Percentiles rank a stretch among this genome's conserved stretches.
Conservation (phyloP, 2,888 invertebrate species). For the Heliconius erato region DNA sequence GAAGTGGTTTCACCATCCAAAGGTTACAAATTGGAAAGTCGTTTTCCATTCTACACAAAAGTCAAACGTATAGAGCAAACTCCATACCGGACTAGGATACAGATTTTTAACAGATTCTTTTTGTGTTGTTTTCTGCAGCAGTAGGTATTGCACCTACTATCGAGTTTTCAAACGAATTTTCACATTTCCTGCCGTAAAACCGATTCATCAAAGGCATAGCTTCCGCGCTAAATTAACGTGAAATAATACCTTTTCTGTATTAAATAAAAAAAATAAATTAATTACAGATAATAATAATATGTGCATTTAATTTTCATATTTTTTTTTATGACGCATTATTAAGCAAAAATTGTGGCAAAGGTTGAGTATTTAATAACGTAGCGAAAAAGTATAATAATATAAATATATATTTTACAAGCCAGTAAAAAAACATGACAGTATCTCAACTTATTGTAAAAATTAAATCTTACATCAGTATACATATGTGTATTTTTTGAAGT, state of each 20-base stretch:
- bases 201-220: not conserved
- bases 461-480: too few species aligned
- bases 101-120: not conserved
- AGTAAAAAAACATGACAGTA: not conserved
- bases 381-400: not conserved
- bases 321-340: not conserved
- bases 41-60: not conserved
- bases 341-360: not conserved
- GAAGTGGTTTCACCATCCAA: not conserved
- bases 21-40: not conserved
- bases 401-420: not conserved
- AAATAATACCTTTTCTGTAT: too few species aligned
- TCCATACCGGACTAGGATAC: not conserved
- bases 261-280: too few species aligned
- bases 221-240: too few species aligned
- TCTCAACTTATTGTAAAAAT: not conserved
- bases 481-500: too few species aligned
- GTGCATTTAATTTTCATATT: too few species aligned
- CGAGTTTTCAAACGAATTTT: slow-evolving; percentile 7
- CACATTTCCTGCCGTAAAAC: slow-evolving; percentile 6
- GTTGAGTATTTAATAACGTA: not conserved
- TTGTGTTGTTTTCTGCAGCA: not conserved
- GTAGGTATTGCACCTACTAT: not conserved
- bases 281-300: too few species aligned
- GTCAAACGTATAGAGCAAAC: not conserved